These are phyloP conservation scores for Pao palembangensis DNA, from an alignment of 2,113 vertebrate genomes.

Conservation along the genomic window DNA sequence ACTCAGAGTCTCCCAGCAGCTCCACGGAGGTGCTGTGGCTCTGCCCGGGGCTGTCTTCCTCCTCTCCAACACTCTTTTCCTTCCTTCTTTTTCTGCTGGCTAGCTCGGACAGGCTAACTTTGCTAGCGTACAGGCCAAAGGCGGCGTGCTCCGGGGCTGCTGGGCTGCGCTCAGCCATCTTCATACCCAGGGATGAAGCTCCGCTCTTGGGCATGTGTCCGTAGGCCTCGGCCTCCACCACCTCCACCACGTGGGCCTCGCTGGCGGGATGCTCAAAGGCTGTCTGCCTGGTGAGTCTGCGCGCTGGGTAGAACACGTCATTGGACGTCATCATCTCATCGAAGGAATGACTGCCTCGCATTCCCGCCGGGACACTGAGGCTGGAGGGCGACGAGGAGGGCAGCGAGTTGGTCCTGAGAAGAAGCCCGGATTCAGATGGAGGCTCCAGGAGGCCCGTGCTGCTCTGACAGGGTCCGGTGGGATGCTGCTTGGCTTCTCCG, in stretches of 20 bases:
- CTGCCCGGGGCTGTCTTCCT: conserved; percentile 87
- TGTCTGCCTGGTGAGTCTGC: conserved; percentile 87
- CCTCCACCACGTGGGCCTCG: conserved; percentile 82
- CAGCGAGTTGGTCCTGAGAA: conserved; percentile 96
- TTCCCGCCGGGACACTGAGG: conserved; percentile 82
- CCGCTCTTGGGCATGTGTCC: conserved; percentile 77
- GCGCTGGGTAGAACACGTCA: conserved; percentile 90
- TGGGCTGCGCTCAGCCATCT: conserved; percentile 69
- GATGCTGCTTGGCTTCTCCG: conserved; percentile 83
- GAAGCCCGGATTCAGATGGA: conserved; percentile 82
- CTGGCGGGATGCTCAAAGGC: conserved; percentile 90
- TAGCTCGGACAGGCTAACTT: conserved; percentile 77
- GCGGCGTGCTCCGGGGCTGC: conserved; percentile 77
- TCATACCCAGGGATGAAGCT: conserved; percentile 66
- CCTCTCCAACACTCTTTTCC: conserved; percentile 94
- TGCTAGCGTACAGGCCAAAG: conserved; percentile 71
- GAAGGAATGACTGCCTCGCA: conserved; percentile 94
- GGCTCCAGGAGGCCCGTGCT: conserved; percentile 81
- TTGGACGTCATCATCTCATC: conserved; percentile 91
- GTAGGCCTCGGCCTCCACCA: conserved; percentile 76
- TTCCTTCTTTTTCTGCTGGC: conserved; percentile 92
- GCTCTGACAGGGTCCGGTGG: conserved; percentile 75
- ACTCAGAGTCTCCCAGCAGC: conserved; percentile 81
- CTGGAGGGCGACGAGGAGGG: conserved; percentile 88
- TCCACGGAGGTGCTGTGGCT: conserved; percentile 77